Base-by-base conservation (phyloP, 2,797 vertebrate species). In the Lycodopsis pacificus region DNA sequence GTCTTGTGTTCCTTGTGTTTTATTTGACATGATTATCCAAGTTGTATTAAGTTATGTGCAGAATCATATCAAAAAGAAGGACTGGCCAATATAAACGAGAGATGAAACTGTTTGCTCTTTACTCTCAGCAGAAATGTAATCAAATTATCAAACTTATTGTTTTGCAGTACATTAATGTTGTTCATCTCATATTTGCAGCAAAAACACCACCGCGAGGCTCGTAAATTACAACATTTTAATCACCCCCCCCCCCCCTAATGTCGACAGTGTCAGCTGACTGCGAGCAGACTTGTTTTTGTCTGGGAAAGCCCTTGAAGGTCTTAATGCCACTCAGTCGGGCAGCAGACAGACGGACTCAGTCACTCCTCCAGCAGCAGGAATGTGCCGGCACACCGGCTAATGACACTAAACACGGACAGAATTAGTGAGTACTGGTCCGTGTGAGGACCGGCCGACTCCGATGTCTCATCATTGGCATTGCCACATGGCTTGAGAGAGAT, bases 351-450 rank as follows among this genome's bases (percentile, higher is more conserved):
- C 72, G 13, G 49, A 70, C 57, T 56, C 49, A 27, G 62, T 82
- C 82, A 51, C 77, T 85, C 87, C 88, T 82, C 73, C 77, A 71
- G 76, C 79, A 71, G 40, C 15, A 91, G 88, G 87, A 92, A 92
- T 90, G 87, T 85, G 67, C 22, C 5, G 76, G 8, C 67, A 70
- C 64, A 73, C 32, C 69, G 68, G 70, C 75, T 77, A 85, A 86
- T 58, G 76, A 87, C 75, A n/a, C 64, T 62, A 66, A 81, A 88
- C 83, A 73, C 1, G 63, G 71, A 38, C 83, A 76, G 69, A 71
- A 46, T 54, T 5, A 46, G 74, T 20, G 8, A 10, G 46, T 22
- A n/a, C 25, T 17, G 77, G 77, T 79, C 79, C 67, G 62, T 14
- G 51, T 51, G 38, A 46, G 59, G 71, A 44, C 6, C 65, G n/a